phyloP scores from a whole-genome alignment of 2,113 vertebrate species.

The Aldabrachelys gigantea region DNA sequence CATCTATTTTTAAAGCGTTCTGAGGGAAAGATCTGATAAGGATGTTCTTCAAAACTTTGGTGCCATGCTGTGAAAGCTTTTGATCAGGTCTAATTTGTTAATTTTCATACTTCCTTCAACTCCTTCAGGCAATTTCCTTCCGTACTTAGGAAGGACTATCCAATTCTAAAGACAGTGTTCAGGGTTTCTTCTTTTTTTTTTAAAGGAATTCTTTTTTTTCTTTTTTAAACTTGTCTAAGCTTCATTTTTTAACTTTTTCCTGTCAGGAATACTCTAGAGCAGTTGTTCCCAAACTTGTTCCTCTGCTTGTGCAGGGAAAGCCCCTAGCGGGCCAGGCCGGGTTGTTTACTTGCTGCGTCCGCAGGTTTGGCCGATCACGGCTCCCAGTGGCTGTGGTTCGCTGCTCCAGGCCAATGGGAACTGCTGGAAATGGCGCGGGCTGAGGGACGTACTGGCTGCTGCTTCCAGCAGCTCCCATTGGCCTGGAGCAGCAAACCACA shows the following conservation, averaged over 20 bases:
- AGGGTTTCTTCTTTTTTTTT: neutral
- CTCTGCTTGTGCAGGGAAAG: too few relatives aligned
- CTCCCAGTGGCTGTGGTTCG: too few relatives aligned
- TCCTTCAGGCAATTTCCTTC: slow-evolving; percentile 20
- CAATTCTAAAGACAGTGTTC: neutral
- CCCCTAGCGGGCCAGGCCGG: too few relatives aligned
- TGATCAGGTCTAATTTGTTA: slow-evolving; percentile 27
- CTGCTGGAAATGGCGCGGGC: too few relatives aligned
- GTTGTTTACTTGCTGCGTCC: too few relatives aligned
- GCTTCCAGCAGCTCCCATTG: too few relatives aligned
- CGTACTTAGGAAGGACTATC: neutral
- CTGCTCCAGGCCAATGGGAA: too few relatives aligned
- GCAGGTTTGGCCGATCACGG: too few relatives aligned
- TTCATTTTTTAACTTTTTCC: neutral
- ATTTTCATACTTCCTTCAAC: neutral
- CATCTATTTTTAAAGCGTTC: neutral
- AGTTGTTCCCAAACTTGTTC: too few relatives aligned
- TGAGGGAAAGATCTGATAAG: neutral
- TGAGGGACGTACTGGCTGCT: too few relatives aligned
- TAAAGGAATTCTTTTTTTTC: fast-evolving
- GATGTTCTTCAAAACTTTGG: neutral
- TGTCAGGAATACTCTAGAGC: neutral
- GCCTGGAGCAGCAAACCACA: too few relatives aligned
- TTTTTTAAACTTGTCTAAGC: neutral
- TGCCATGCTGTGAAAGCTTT: neutral